Evolutionary conservation across 2,113 vertebrate genomes (phyloP).

Genomic region (Bubo scandiacus): DNA sequence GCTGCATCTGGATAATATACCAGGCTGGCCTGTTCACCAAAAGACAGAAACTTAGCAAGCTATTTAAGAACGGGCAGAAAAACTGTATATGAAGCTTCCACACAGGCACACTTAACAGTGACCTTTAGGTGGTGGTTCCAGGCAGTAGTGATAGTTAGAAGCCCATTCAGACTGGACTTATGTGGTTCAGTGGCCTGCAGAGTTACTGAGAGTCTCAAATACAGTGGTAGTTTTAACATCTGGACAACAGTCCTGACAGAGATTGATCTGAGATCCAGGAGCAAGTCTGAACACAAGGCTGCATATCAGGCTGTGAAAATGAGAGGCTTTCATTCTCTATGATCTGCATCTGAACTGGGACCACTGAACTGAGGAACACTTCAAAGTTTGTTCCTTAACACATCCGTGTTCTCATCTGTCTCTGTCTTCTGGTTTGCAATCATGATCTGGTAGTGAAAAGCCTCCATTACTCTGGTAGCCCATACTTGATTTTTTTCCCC

Average conservation of each 20-base stretch:
- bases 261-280: background rate
- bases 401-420: background rate
- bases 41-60: background rate
- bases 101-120: background rate
- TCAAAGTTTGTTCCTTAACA: background rate
- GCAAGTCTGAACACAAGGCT: background rate
- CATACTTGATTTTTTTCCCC: background rate
- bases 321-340: background rate
- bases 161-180: background rate
- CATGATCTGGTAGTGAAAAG: background rate
- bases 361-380: background rate
- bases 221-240: background rate
- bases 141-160: background rate
- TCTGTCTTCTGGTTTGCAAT: background rate
- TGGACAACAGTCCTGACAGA: background rate
- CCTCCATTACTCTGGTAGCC: background rate
- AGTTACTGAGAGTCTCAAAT: background rate
- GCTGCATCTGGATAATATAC: background rate
- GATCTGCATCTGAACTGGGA: background rate
- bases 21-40: background rate
- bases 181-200: background rate
- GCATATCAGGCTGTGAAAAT: background rate
- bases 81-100: background rate
- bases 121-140: background rate
- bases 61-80: background rate